Percentiles rank a stretch among this genome's conserved stretches.
Conservation (phyloP, 2,888 invertebrate genomes). For the Mongoloraphidia duomilia region DNA sequence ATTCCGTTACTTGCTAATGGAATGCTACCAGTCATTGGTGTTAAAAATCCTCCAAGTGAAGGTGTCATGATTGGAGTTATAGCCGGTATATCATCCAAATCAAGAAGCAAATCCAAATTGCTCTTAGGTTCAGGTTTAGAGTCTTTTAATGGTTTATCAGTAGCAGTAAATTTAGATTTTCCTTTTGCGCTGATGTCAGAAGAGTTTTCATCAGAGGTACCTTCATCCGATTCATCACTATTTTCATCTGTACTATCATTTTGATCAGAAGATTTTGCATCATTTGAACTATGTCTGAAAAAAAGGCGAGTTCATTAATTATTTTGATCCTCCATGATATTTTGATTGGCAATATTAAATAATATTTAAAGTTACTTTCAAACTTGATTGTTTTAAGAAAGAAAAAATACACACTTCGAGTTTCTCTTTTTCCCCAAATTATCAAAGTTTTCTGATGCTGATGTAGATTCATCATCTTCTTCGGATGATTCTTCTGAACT, state of each 20-base stretch:
- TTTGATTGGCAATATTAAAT: not conserved
- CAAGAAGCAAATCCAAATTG: slow-evolving; percentile 69
- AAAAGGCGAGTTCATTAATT: not conserved
- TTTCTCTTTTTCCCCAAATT: not conserved
- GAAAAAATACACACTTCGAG: not conserved
- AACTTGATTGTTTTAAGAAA: not conserved
- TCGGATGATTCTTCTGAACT: slow-evolving; percentile 17
- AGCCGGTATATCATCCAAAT: slow-evolving; percentile 51
- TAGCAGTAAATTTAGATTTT: slow-evolving; percentile 14
- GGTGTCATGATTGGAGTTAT: slow-evolving; percentile 67
- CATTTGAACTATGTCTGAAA: not conserved
- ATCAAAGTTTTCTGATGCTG: not conserved
- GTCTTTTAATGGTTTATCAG: slow-evolving; percentile 21
- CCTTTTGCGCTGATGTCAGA: slow-evolving; percentile 14
- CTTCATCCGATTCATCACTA: slow-evolving; percentile 19
- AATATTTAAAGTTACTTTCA: not conserved
- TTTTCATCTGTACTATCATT: slow-evolving; percentile 14
- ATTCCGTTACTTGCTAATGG: slow-evolving; percentile 23
- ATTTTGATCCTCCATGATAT: not conserved
- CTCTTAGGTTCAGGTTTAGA: slow-evolving; percentile 36
- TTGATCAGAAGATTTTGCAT: too few species aligned
- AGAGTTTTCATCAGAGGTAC: slow-evolving; percentile 15
- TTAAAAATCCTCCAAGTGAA: slow-evolving; percentile 62
- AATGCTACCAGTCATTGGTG: slow-evolving; percentile 36
- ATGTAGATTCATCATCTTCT: slow-evolving; percentile 13